phyloP scores from a whole-genome alignment of 2,113 vertebrate genomes.

The Limnothrissa miodon region DNA sequence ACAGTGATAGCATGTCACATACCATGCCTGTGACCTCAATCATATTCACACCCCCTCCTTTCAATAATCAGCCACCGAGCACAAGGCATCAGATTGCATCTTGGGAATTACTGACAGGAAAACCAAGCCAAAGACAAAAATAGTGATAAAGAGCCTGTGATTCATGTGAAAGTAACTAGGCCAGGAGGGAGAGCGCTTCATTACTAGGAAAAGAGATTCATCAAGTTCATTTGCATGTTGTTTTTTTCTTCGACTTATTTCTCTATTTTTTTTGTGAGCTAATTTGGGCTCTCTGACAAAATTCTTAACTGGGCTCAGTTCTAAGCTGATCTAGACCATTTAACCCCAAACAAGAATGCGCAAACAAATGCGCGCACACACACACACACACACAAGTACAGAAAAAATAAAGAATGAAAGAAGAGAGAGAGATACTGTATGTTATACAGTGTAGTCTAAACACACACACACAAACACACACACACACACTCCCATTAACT shows the following conservation, averaged over 20 bases:
- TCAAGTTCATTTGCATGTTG: conserved; percentile 33
- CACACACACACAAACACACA: no score
- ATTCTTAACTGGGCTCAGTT: conserved; percentile 10
- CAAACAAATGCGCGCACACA: no score
- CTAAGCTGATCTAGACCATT: not conserved
- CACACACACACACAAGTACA: no score
- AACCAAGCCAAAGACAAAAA: conserved; percentile 36
- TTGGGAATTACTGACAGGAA: conserved; percentile 37
- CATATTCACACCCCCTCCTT: conserved; percentile 4
- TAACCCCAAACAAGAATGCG: not conserved
- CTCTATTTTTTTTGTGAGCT: conserved; percentile 4
- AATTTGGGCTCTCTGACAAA: conserved; percentile 24
- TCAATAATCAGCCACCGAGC: conserved; percentile 22
- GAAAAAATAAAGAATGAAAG: no score
- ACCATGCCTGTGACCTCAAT: conserved; percentile 26
- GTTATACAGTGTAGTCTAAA: not conserved
- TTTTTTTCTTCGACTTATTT: not conserved
- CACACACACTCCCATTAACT: not conserved
- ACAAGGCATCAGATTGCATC: conserved; percentile 23
- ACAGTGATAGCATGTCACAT: not conserved
- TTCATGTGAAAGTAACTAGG: conserved; percentile 28
- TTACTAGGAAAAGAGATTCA: conserved; percentile 40
- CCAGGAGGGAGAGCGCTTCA: conserved; percentile 40
- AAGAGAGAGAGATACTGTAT: no score
- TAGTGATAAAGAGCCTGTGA: conserved; percentile 19